Percentiles rank a stretch among this genome's conserved stretches.
These are phyloP conservation scores for Myodes glareolus DNA, from an alignment of 2,113 vertebrate species.

Conservation along the genomic window DNA sequence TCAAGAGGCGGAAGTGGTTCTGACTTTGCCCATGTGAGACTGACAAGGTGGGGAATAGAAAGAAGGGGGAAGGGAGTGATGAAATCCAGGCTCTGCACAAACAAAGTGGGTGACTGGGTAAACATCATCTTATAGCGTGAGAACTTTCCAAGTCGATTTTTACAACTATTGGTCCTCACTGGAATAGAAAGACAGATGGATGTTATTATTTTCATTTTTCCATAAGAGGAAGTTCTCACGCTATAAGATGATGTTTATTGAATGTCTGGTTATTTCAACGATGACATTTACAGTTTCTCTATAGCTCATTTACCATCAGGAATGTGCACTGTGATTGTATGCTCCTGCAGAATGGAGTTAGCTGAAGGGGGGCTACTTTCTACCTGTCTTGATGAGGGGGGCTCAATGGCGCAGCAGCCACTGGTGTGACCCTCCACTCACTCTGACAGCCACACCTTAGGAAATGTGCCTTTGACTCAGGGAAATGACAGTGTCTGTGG, in stretches of 20 bases:
- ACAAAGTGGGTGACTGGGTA: rapidly evolving
- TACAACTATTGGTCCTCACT: too few relatives aligned
- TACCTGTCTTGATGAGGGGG: not conserved
- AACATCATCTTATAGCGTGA: too few relatives aligned
- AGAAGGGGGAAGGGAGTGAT: rapidly evolving
- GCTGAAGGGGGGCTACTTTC: not conserved
- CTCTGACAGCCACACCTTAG: not conserved
- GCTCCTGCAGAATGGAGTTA: not conserved
- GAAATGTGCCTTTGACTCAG: not conserved
- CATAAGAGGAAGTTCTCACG: not conserved
- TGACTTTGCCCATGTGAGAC: not conserved
- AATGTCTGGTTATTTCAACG: not conserved
- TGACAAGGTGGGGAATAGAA: rapidly evolving
- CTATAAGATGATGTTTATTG: not conserved
- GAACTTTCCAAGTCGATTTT: too few relatives aligned
- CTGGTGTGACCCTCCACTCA: not conserved
- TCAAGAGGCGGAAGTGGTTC: not conserved
- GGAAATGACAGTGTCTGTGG: not conserved
- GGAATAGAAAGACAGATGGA: too few relatives aligned
- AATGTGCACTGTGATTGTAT: not conserved
- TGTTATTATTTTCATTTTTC: too few relatives aligned
- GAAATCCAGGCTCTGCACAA: not conserved
- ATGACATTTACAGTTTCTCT: not conserved
- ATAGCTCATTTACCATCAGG: not conserved
- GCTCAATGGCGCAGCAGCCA: not conserved